Conservation (phyloP, 2,113 vertebrate genomes). For the Heptranchias perlo region DNA sequence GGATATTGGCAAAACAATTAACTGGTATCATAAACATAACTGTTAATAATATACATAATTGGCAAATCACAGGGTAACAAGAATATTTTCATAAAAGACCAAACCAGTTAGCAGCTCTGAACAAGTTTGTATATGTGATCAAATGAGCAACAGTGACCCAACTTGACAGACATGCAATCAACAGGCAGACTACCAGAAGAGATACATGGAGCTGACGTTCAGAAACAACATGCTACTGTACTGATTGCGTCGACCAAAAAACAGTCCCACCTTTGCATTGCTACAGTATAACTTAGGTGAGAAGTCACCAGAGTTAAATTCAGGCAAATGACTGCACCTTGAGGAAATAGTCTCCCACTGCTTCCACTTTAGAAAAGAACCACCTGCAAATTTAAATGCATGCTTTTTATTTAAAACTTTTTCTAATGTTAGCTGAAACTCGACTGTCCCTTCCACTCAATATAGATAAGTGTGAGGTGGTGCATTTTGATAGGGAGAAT, state of each 20-base stretch:
- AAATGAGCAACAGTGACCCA: neutral
- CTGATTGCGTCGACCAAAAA: neutral
- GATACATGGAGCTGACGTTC: neutral
- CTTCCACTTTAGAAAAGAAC: neutral
- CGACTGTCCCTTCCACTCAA: neutral
- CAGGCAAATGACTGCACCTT: neutral
- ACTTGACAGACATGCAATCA: neutral
- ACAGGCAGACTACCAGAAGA: neutral
- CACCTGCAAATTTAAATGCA: neutral
- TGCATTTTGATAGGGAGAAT: no score
- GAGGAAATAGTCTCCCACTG: neutral
- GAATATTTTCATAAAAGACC: slow-evolving; percentile 11
- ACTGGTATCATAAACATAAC: no score
- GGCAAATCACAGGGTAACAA: neutral
- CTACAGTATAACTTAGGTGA: neutral
- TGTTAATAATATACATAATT: neutral
- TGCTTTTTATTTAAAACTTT: neutral
- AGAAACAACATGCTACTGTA: neutral
- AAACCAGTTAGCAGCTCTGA: neutral
- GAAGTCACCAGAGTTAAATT: neutral
- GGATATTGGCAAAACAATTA: neutral
- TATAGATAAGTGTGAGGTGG: no score
- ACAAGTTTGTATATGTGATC: neutral
- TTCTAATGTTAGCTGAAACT: neutral
- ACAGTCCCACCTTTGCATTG: neutral